Evolutionary conservation across 2,113 vertebrate genomes (phyloP), one percentile per base, ranked within the genome.

Genomic region (Vidua macroura): DNA sequence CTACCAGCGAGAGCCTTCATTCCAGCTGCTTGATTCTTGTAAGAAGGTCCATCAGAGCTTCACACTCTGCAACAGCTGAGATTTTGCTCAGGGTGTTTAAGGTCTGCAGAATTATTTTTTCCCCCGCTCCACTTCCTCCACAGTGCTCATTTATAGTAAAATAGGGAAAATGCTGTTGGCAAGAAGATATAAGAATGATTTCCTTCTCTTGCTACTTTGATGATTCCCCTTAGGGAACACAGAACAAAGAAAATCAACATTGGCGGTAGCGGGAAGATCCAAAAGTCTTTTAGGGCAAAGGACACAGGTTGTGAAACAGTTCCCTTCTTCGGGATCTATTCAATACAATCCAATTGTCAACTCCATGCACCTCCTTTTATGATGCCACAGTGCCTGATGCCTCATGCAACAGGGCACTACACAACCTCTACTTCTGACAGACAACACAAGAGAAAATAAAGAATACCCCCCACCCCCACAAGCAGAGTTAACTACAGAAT

Each of bases 71-170:
- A 90, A 49, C 37, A 70, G 83, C 82, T 73, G n/a, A 92, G 59
- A 83, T 87, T 90, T 95, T 83, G 79, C 88, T 86, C 62, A 92
- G 76, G 49, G 73, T 88, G 88, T 51, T 94, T 84, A 88, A 88
- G 56, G 60, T 81, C 85, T 95, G 78, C 88, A 93, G 75, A 59
- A 83, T 90, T 77, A 77, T 69, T 83, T 82, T 48, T 20, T 35
- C 10, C 68, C 59, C n/a, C 8, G 10, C 92, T 93, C 44, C 48
- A 52, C 88, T 88, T 95, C 92, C 92, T 95, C 11, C 88, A 69
- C 24, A 13, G n/a, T 88, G 83, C 86, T 96, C 88, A 95, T 96
- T 96, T 93, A 88, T 95, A 97, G 92, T 96, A 96, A 96, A 97
- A 96, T 96, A 83, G 82, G 90, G 82, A 95, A 96, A 88, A 95